Evolutionary conservation across 1,140 invertebrate species (phyloP), one percentile per base, ranked within the genome.

Genomic region (Lasaia peninsularis): DNA sequence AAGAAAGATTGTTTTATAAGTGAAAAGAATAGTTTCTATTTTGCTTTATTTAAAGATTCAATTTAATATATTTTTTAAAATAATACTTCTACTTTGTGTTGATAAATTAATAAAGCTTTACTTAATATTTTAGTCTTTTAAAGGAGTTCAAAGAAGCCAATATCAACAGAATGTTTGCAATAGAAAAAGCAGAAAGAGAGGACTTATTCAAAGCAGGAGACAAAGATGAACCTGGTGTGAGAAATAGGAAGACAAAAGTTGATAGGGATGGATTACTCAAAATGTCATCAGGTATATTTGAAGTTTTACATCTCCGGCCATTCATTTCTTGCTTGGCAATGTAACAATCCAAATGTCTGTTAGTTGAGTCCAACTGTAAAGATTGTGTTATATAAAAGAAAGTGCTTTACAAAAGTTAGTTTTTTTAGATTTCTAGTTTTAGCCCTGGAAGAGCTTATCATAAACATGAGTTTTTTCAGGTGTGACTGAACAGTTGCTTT

Each of bases 401-500:
- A n/a, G n/a, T n/a, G n/a, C n/a, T n/a, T n/a, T 31, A n/a, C 32
- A 35, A n/a, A 50, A 32, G 6, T 14, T 18, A 48, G 44, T 53
- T 52, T 51, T 24, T 37, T 33, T 33, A 31, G 58, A 40, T 61
- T 20, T 5, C 18, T 12, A 20, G 8, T 28, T 24, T 16, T 48
- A n/a, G n/a, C n/a, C 4, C 24, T 28, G 24, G 24, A 28, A 28
- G 24, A 6, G 24, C 4, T 28, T 2, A 7, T 6, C 24, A 28
- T 28, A 28, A 6, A 7, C 4, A 28, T 21, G 55, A 55, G 16
- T 52, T 11, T 44, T 62, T 73, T 12, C 60, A 90, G 92, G 93
- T 74, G 91, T 96, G 0, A 98, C 97, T 2, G 95, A 98, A 62
- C 95, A 94, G 81, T 86, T 98, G 64, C 79, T 96, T 37, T 93